phyloP scores from a whole-genome alignment of 2,888 invertebrate species.

The Tachystola acroxantha region DNA sequence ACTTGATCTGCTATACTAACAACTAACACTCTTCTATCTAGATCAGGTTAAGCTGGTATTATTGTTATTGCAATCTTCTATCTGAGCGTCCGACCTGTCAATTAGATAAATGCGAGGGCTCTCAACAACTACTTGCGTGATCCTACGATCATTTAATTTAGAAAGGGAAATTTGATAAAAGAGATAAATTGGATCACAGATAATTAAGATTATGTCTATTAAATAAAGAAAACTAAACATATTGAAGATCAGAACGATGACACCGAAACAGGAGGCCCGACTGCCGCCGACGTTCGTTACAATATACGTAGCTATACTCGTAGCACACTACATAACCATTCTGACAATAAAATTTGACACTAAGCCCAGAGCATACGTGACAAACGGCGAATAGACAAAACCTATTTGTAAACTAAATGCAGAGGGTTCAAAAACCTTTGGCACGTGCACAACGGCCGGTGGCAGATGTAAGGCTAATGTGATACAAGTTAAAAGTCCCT shows the following conservation, averaged over 20 bases:
- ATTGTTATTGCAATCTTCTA: slow-evolving; percentile 25
- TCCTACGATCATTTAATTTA: slow-evolving; percentile 14
- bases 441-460: slow-evolving; percentile 20
- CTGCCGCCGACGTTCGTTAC: slow-evolving; percentile 39
- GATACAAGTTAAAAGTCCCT: slow-evolving; percentile 38
- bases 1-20: slow-evolving; percentile 16
- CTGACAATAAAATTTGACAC: slow-evolving; percentile 68
- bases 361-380: slow-evolving; percentile 41
- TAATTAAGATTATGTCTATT: too few species aligned
- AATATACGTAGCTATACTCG: too few species aligned
- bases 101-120: slow-evolving; percentile 27
- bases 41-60: slow-evolving; percentile 20
- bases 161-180: slow-evolving; percentile 7
- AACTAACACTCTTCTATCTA: slow-evolving; percentile 6
- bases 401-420: slow-evolving; percentile 25
- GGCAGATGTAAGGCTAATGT: slow-evolving; percentile 52
- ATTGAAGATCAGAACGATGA: slow-evolving; percentile 61
- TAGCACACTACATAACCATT: slow-evolving; percentile 58
- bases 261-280: slow-evolving; percentile 44
- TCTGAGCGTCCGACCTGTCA: slow-evolving; percentile 22
- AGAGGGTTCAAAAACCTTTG: slow-evolving; percentile 38
- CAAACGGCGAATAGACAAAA: slow-evolving; percentile 29
- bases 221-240: too few species aligned
- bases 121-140: slow-evolving; percentile 14
- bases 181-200: slow-evolving; percentile 34